A percentile compares a stretch with the other conserved stretches of the same genome.
Conservation (phyloP, 30 jellyfish, hydroid and myxozoan genomes). For the Turritopsis rubra region DNA sequence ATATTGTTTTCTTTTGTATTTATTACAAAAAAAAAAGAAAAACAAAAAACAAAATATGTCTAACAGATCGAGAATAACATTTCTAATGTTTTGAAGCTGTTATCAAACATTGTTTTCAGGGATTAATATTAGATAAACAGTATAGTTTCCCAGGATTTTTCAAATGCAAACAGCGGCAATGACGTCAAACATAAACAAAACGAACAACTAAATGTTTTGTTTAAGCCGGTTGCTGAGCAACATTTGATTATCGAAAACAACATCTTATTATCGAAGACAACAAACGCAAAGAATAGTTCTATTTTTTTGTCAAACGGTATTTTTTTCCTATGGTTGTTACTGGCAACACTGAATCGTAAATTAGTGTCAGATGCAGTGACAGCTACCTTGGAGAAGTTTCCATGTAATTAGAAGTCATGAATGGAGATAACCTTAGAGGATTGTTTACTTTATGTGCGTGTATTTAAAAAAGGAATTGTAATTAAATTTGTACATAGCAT, state of each 20-base stretch:
- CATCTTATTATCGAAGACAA: too few species aligned
- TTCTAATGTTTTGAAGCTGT: neutral
- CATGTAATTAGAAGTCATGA: neutral
- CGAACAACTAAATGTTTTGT: neutral
- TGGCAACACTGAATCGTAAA: neutral
- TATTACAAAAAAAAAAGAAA: neutral
- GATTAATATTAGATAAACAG: neutral
- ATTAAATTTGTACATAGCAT: neutral
- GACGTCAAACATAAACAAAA: neutral
- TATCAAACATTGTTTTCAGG: neutral
- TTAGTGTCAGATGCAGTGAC: too few species aligned
- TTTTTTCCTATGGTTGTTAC: neutral
- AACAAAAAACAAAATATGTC: neutral
- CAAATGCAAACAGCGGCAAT: neutral
- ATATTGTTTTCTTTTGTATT: neutral
- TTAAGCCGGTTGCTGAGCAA: neutral
- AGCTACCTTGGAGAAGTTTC: too few species aligned
- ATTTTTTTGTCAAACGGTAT: too few species aligned
- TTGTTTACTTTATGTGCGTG: neutral
- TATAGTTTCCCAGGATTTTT: neutral
- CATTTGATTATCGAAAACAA: too few species aligned
- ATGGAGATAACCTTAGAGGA: neutral
- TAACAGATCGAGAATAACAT: neutral
- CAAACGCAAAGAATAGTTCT: too few species aligned
- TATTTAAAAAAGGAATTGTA: neutral